Evolutionary conservation across 2,113 vertebrate genomes (phyloP), one percentile per base, ranked within the genome.

Genomic region (Corydoras sp.): DNA sequence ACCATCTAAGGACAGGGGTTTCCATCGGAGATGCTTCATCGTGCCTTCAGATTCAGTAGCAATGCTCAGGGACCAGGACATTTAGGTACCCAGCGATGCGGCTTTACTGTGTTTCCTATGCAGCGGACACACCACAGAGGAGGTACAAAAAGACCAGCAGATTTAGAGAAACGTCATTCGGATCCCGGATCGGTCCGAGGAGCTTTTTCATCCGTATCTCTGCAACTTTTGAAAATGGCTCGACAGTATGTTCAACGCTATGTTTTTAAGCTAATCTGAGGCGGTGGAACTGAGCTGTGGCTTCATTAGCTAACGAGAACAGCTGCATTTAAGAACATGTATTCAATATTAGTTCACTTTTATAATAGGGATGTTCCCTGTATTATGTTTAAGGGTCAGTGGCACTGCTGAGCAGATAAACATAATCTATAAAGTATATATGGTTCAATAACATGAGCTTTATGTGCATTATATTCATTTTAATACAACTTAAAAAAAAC

Each of bases 121-220:
- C 67, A 61, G n/a, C n/a, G n/a, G n/a, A n/a, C n/a, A n/a, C 31
- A 62, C 60, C 15, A 65, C 51, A 60, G 65, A 55, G 58, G 32
- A 62, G 58, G 73, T 69, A 62, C 77, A 73, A 64, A 73, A 29
- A 76, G 73, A 68, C 51, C 58, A 35, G n/a, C n/a, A n/a, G n/a
- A n/a, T n/a, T n/a, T n/a, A n/a, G n/a, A n/a, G n/a, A n/a, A n/a
- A n/a, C n/a, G n/a, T n/a, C n/a, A n/a, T n/a, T n/a, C n/a, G n/a
- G n/a, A n/a, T n/a, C n/a, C n/a, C n/a, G n/a, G n/a, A n/a, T n/a
- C n/a, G n/a, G n/a, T n/a, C n/a, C n/a, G n/a, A n/a, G n/a, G n/a
- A n/a, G n/a, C n/a, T n/a, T n/a, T n/a, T n/a, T 35, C 32, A 35
- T 35, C 32, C 3, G 32, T 35, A 29, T 64, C 64, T 18, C 31